Conservation (phyloP, 2,113 vertebrate species). For the Nesogale talazaci region DNA sequence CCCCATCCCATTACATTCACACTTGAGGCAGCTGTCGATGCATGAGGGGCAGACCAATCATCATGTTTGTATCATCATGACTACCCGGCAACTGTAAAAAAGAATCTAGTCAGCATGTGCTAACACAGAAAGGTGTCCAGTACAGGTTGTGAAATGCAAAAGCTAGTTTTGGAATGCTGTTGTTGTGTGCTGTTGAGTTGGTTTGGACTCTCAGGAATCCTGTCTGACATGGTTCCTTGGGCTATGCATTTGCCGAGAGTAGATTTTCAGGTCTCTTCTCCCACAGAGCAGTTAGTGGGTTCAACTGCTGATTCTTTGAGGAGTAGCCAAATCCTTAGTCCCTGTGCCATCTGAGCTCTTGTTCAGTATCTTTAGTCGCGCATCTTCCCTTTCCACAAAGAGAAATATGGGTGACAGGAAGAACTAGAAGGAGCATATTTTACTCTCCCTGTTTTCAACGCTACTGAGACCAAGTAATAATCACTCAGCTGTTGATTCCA, state of each 20-base stretch:
- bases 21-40: neutral
- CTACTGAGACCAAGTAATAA: neutral
- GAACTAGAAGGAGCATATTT: neutral
- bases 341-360: neutral
- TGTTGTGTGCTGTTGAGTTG: neutral
- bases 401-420: neutral
- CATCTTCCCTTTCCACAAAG: neutral
- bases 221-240: neutral
- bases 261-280: neutral
- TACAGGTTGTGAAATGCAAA: neutral
- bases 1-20: neutral
- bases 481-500: constrained; percentile 2
- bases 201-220: neutral
- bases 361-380: neutral
- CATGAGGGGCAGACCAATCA: neutral
- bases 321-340: neutral
- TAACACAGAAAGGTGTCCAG: neutral
- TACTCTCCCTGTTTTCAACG: neutral
- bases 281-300: neutral
- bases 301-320: neutral
- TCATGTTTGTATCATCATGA: neutral
- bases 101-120: neutral
- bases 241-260: neutral
- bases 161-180: neutral
- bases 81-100: too few species aligned